These are phyloP conservation scores for Martes flavigula DNA, from an alignment of 2,797 vertebrate species.

Conservation along the genomic window DNA sequence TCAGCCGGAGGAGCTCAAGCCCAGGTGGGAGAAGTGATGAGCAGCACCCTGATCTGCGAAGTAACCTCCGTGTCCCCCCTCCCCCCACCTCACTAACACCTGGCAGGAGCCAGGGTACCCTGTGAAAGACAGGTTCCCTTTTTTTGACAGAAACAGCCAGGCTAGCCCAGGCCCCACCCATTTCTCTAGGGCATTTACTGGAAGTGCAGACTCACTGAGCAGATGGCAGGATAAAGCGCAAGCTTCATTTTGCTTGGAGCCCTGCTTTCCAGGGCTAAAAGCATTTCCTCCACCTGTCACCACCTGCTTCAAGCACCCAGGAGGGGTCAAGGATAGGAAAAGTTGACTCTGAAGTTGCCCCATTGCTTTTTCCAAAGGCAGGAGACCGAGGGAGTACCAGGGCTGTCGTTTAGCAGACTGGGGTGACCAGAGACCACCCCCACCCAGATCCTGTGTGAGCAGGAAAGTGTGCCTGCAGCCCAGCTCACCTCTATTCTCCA, in stretches of 20 bases:
- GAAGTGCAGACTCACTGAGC: neutral
- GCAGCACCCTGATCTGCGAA: neutral
- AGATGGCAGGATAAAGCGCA: slow-evolving; percentile 24
- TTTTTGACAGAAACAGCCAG: neutral
- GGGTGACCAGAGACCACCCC: neutral
- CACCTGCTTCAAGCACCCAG: neutral
- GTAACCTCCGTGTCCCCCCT: fast-evolving
- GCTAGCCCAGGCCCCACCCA: neutral
- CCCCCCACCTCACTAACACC: neutral
- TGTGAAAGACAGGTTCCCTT: neutral
- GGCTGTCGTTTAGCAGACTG: neutral
- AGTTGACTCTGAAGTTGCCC: neutral
- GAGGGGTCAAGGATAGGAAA: neutral
- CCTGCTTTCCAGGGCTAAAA: neutral
- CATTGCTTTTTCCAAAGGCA: neutral
- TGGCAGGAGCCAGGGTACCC: neutral
- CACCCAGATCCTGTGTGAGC: neutral
- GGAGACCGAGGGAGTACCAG: neutral
- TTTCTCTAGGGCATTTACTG: neutral
- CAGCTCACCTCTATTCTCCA: slow-evolving; percentile 92
- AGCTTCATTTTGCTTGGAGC: neutral
- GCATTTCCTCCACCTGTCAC: neutral
- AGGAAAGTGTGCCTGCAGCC: neutral
- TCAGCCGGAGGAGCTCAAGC: neutral
- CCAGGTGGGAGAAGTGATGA: neutral